A percentile compares a stretch with the other conserved stretches of the same genome.
Evolutionary conservation across 2,888 invertebrate genomes (phyloP).

Genomic region (Drosophila multiciliata): DNA sequence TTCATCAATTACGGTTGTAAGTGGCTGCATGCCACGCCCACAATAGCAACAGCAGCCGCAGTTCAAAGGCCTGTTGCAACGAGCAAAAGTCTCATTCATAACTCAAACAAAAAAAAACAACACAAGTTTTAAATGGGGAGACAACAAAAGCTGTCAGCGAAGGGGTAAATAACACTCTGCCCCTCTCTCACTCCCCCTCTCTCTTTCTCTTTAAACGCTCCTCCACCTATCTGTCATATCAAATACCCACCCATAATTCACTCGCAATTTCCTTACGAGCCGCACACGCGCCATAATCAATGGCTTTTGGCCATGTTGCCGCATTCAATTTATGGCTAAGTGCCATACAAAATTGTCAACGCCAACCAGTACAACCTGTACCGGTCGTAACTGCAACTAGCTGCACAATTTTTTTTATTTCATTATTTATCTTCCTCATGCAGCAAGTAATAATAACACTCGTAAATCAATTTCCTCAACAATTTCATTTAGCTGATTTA

Average conservation of each 20-base stretch:
- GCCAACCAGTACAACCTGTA: slow-evolving; percentile 61
- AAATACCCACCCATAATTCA: slow-evolving; percentile 48
- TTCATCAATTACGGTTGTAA: slow-evolving; percentile 47
- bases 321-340: slow-evolving; percentile 62
- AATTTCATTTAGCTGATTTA: slow-evolving; percentile 33
- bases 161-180: neutral
- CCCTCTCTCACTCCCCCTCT: neutral
- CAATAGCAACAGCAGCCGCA: neutral
- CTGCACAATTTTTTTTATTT: neutral
- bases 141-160: neutral
- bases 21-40: slow-evolving; percentile 39
- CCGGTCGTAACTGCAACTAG: neutral
- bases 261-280: slow-evolving; percentile 72
- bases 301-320: slow-evolving; percentile 40
- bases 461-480: slow-evolving; percentile 45
- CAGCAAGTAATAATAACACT: neutral
- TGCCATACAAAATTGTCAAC: slow-evolving; percentile 63
- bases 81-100: slow-evolving; percentile 26
- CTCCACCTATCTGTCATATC: neutral
- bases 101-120: slow-evolving; percentile 5
- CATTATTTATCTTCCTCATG: neutral
- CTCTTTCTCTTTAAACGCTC: neutral
- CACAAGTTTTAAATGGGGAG: neutral
- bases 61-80: slow-evolving; percentile 32
- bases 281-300: slow-evolving; percentile 66